Conservation (phyloP, 2,797 vertebrate genomes). For the Acomys russatus region DNA sequence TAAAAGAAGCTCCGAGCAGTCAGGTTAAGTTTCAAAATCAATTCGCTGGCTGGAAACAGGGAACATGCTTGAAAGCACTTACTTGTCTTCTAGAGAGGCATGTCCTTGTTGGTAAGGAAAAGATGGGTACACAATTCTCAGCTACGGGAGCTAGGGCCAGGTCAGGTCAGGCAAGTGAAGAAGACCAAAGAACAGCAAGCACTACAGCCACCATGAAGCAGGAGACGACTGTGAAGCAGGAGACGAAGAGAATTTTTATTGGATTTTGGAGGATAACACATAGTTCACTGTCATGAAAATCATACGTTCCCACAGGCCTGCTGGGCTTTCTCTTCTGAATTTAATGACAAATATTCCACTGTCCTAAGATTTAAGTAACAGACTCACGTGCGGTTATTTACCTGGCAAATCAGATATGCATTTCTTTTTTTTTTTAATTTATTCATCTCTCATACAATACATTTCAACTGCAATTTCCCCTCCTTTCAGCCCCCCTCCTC, state of each 20-base stretch:
- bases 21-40: conserved; percentile 3
- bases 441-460: neutral
- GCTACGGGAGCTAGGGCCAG: neutral
- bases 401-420: neutral
- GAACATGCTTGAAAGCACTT: conserved; percentile 5
- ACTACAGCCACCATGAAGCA: conserved; percentile 6
- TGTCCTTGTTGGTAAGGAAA: conserved; percentile 40
- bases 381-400: neutral
- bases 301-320: neutral
- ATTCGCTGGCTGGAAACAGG: neutral
- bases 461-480: neutral
- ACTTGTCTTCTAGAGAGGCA: conserved; percentile 61
- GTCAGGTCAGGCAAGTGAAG: conserved; percentile 2
- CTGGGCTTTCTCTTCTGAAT: conserved; percentile 21
- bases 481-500: neutral
- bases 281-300: neutral
- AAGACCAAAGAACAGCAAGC: neutral
- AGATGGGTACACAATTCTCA: neutral
- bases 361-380: neutral
- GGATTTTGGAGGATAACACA: neutral
- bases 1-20: neutral
- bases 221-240: conserved; percentile 24
- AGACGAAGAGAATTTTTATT: neutral
- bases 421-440: neutral
- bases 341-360: conserved; percentile 14